phyloP scores from a whole-genome alignment of 2,113 vertebrate genomes.

The Ramphastos sulfuratus region DNA sequence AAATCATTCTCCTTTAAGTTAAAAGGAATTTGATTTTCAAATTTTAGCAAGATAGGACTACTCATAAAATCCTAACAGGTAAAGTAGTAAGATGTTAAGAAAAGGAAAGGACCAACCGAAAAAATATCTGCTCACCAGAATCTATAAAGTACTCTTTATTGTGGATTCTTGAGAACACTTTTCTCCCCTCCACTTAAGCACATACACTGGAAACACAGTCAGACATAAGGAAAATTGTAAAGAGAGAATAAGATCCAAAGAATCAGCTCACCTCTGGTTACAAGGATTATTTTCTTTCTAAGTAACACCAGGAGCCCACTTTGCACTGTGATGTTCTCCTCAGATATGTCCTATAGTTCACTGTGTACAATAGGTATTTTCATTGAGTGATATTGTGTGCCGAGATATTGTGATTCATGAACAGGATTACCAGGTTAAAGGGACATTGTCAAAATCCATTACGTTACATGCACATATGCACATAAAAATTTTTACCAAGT shows the following conservation, averaged over 20 bases:
- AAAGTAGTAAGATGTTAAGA: neutral
- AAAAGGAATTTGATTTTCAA: constrained; percentile 26
- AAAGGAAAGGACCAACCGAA: neutral
- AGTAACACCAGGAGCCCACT: neutral
- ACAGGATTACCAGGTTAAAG: neutral
- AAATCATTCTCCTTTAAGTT: neutral
- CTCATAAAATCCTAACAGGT: constrained; percentile 17
- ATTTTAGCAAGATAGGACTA: constrained; percentile 11
- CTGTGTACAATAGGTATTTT: neutral
- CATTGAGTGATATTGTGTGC: neutral
- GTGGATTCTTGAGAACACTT: neutral
- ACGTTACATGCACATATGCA: neutral
- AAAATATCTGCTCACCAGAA: neutral
- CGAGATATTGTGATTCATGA: neutral
- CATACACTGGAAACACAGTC: neutral
- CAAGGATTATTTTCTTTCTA: neutral
- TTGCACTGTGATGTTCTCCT: neutral
- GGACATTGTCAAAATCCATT: neutral
- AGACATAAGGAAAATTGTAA: neutral
- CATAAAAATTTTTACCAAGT: neutral
- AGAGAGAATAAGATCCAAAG: neutral
- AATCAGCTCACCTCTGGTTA: neutral
- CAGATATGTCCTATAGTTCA: neutral
- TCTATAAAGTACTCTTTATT: neutral
- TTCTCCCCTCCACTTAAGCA: neutral